Evolutionary conservation across 1,140 invertebrate genomes (phyloP).

Genomic region (Apocrypta bakeri): DNA sequence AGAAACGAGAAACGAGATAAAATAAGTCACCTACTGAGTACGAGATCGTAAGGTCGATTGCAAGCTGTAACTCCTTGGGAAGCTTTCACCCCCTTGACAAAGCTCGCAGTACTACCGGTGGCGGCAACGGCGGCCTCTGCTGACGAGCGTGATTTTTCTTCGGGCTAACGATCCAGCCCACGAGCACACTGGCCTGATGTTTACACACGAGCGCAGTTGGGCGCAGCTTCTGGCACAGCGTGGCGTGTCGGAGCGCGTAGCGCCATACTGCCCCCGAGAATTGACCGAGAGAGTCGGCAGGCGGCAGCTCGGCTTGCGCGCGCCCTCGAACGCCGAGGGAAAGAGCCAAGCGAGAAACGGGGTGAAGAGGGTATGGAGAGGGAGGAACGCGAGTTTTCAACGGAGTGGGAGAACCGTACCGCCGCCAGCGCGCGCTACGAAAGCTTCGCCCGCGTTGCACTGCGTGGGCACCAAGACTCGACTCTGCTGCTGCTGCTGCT

Average conservation of each 20-base stretch:
- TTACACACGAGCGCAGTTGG: conserved; percentile 17
- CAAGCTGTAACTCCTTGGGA: too few species aligned
- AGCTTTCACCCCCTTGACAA: too few species aligned
- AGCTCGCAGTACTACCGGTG: too few species aligned
- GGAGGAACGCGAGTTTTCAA: neutral
- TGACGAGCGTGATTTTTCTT: neutral
- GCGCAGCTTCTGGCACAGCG: conserved; percentile 24
- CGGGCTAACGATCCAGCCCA: neutral
- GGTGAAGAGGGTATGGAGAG: neutral
- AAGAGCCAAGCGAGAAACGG: conserved; percentile 33
- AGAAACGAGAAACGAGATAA: too few species aligned
- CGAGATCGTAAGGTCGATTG: too few species aligned
- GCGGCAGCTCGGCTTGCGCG: conserved; percentile 47
- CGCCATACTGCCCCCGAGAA: conserved; percentile 71
- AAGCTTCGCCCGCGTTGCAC: too few species aligned
- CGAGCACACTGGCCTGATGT: conserved; percentile 3
- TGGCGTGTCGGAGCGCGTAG: conserved; percentile 65
- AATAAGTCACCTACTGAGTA: too few species aligned
- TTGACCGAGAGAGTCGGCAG: conserved; percentile 69
- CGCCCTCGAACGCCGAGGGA: conserved; percentile 12
- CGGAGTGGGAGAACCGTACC: neutral
- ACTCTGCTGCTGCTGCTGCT: neutral
- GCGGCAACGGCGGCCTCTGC: neutral
- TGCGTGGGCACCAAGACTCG: too few species aligned
- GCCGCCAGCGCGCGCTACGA: too few species aligned